Base-by-base conservation (phyloP, 2,888 invertebrate species). In the Nemotelus nigrinus region DNA sequence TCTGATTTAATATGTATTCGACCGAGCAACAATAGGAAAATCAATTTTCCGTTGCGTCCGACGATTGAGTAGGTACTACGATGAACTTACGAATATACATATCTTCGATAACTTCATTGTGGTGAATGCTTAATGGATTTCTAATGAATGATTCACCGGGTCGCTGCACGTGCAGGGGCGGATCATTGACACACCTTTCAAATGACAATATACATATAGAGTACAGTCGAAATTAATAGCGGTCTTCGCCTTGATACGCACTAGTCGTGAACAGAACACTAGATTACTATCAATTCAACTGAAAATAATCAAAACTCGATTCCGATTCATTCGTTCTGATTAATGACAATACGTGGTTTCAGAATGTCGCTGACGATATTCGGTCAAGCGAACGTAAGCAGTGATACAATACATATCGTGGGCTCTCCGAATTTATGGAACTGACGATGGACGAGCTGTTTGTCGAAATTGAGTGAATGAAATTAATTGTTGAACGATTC, bases 401-500 rank as follows among this genome's bases (percentile, higher is more conserved):
- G 25, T 25, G 25, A 25, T 25, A 25, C 25, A 25, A 25, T 25
- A 25, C 25, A 25, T 25, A 25, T 25, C 25, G 25, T 25, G 25
- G 25, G 25, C 25, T 25, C 25, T 25, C 25, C 25, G 25, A 25
- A 25, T 25, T 25, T 25, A 25, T 25, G 25, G 25, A 25, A 25
- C 25, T 25, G 47, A 25, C 48, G 57, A 57, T 57, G 67, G 48
- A 70, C 70, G 43, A 70, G 53, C 55, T 55, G 70, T 53, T 70
- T 70, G 70, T 70, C 47, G 8, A 44, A 43, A 70, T 70, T 25
- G n/a, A 74, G 41, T 60, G 53, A 63, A 60, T 60, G 47, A 25
- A 74, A 39, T 74, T 63, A 74, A 74, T 74, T 74, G 74, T 63
- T 60, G 63, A 48, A 74, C 74, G n/a, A 63, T 74, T 74, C 63